Conservation (phyloP, 2,888 invertebrate species). For the Brachylomia viminalis region DNA sequence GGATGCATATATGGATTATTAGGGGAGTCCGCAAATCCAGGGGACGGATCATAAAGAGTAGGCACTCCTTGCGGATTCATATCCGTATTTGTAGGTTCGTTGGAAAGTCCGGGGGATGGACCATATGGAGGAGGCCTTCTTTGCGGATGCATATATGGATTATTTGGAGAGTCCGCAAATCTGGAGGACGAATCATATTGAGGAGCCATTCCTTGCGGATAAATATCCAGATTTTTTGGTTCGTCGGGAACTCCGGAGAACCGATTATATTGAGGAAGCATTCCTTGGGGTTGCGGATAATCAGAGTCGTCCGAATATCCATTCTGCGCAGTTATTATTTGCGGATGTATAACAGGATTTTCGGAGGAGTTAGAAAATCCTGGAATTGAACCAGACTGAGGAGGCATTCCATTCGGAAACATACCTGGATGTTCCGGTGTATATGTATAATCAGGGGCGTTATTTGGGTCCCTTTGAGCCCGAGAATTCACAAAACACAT, state of each 20-base stretch:
- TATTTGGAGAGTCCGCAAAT: neutral
- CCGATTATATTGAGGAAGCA: neutral
- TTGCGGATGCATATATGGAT: neutral
- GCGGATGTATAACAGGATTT: neutral
- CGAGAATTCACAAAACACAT: constrained; percentile 35
- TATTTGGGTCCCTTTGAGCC: constrained; percentile 14
- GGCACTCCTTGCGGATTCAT: neutral
- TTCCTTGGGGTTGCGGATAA: neutral
- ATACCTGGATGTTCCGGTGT: neutral
- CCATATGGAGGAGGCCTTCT: neutral
- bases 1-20: neutral
- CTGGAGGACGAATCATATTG: neutral
- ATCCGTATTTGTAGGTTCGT: neutral
- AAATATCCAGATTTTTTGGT: neutral
- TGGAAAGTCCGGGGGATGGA: too few species aligned
- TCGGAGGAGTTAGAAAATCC: neutral
- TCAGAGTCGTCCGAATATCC: neutral
- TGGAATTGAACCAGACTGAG: neutral
- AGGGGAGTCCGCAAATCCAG: neutral
- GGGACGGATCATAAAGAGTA: neutral
- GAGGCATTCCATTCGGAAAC: neutral
- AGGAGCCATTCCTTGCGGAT: neutral
- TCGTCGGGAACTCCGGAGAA: neutral
- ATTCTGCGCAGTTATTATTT: neutral
- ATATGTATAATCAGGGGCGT: neutral